Conservation (phyloP, 2,797 vertebrate species). For the Knipowitschia caucasica region DNA sequence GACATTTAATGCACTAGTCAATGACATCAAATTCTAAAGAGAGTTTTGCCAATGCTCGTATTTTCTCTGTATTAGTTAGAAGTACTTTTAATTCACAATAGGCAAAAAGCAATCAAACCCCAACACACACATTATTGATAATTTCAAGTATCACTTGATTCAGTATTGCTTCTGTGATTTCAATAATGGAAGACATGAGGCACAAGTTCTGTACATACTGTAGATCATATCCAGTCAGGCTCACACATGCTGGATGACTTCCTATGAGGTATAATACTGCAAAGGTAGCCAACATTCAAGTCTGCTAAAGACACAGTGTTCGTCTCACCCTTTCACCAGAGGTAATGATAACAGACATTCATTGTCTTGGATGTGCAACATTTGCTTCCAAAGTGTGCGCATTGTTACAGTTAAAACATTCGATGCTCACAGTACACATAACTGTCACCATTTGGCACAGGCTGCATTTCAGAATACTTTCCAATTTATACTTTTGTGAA, state of each 20-base stretch:
- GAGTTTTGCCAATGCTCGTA: neutral
- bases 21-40: neutral
- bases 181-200: slow-evolving; percentile 49
- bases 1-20: neutral
- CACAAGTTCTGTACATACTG: slow-evolving; percentile 44
- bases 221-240: slow-evolving; percentile 21
- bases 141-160: slow-evolving; percentile 33
- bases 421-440: slow-evolving; percentile 14
- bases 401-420: slow-evolving; percentile 37
- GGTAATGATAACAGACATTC: slow-evolving; percentile 61
- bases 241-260: slow-evolving; percentile 8
- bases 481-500: too few species aligned
- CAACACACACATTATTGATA: slow-evolving; percentile 27
- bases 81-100: slow-evolving; percentile 9
- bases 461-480: slow-evolving; percentile 12
- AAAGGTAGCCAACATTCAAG: slow-evolving; percentile 27
- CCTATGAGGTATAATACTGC: slow-evolving; percentile 14
- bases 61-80: neutral
- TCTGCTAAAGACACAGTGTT: slow-evolving; percentile 28
- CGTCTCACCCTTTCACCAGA: slow-evolving; percentile 29
- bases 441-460: slow-evolving; percentile 24
- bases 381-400: slow-evolving; percentile 25
- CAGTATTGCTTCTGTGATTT: slow-evolving; percentile 49
- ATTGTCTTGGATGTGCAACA: slow-evolving; percentile 45
- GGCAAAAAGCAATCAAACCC: neutral